Evolutionary conservation across 2,888 invertebrate species (phyloP).

Genomic region (Keiferia lycopersicella): DNA sequence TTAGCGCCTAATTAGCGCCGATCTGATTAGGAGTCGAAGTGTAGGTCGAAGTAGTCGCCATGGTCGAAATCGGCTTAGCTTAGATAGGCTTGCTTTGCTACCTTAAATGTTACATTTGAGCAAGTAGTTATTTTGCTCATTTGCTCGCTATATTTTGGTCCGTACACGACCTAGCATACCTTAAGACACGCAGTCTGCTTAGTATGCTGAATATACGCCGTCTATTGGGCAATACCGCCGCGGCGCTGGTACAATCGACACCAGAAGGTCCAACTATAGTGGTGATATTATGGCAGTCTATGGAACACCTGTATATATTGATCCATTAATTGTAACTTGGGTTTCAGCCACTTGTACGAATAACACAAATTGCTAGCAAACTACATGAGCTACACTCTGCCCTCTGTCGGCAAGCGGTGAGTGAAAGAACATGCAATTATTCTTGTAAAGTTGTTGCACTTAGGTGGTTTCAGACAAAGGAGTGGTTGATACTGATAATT

Average conservation of each 20-base stretch:
- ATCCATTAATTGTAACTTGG: too few relatives aligned
- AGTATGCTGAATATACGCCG: constrained; percentile 55
- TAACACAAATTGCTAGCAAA: constrained; percentile 31
- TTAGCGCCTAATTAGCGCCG: too few relatives aligned
- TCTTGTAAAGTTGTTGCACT: not conserved
- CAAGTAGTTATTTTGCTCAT: not conserved
- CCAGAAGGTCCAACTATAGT: too few relatives aligned
- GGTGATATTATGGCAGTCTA: too few relatives aligned
- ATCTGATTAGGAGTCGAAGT: too few relatives aligned
- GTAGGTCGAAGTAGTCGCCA: too few relatives aligned
- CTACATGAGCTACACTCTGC: constrained; percentile 18
- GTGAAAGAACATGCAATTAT: constrained; percentile 5
- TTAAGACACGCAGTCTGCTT: constrained; percentile 38
- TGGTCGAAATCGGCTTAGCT: too few relatives aligned
- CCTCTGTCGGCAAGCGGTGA: constrained; percentile 10
- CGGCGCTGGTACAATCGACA: not conserved
- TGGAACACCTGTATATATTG: too few relatives aligned
- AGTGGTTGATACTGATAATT: not conserved
- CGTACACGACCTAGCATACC: constrained; percentile 7
- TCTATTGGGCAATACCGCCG: constrained; percentile 31
- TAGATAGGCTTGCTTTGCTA: too few relatives aligned
- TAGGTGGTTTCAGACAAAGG: not conserved
- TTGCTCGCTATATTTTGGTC: not conserved
- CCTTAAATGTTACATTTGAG: too few relatives aligned
- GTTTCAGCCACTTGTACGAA: constrained; percentile 23